A percentile compares a stretch with the other conserved stretches of the same genome.
Evolutionary conservation across 2,888 invertebrate genomes (phyloP).

Genomic region (Drosophila demipolita): DNA sequence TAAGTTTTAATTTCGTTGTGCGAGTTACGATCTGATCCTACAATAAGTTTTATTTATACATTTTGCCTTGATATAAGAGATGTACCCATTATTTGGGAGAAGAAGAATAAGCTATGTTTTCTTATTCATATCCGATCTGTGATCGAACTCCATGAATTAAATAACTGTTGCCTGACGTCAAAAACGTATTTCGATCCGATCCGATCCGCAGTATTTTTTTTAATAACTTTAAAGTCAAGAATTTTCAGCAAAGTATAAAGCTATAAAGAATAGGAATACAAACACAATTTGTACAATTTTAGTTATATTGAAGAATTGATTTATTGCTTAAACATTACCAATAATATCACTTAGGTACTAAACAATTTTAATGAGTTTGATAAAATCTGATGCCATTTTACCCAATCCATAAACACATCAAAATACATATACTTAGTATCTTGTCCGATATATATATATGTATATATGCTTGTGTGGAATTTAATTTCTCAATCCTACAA

Average conservation of each 20-base stretch:
- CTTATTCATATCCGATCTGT: background rate
- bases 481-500: slow-evolving; percentile 32
- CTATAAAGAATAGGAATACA: background rate
- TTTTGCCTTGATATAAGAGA: background rate
- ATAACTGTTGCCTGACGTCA: background rate
- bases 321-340: slow-evolving; percentile 80
- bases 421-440: slow-evolving; percentile 32
- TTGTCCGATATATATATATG: slow-evolving; percentile 23
- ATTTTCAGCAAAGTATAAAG: background rate
- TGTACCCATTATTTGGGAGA: background rate
- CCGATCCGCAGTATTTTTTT: background rate
- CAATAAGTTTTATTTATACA: background rate
- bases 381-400: slow-evolving; percentile 49
- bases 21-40: background rate
- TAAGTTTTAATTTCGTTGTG: background rate
- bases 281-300: background rate
- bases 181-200: background rate
- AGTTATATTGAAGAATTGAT: slow-evolving; percentile 71
- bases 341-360: slow-evolving; percentile 77
- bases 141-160: background rate
- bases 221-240: background rate
- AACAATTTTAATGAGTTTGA: slow-evolving; percentile 75
- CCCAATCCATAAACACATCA: slow-evolving; percentile 45
- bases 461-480: slow-evolving; percentile 5
- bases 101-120: background rate